Conservation (phyloP, 2,888 invertebrate genomes). For the Eupithecia abbreviata region DNA sequence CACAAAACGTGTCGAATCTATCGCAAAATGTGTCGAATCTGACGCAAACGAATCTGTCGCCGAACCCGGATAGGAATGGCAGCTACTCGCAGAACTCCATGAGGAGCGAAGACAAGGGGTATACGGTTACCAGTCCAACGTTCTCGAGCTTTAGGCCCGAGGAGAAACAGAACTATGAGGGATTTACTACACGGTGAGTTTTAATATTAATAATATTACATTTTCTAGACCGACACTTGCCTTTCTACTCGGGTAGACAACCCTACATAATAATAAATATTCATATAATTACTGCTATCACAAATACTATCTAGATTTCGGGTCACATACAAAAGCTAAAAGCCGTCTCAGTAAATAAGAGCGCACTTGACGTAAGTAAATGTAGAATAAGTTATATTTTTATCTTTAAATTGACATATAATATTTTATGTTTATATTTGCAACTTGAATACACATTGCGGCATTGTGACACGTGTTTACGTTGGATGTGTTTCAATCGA, state of each 20-base stretch:
- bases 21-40: constrained; percentile 32
- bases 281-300: no score
- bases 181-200: constrained; percentile 86
- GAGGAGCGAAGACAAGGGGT: constrained; percentile 62
- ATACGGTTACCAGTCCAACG: constrained; percentile 67
- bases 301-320: no score
- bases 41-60: constrained; percentile 37
- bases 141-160: constrained; percentile 78
- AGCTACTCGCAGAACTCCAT: constrained; percentile 52
- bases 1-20: constrained; percentile 25
- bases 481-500: no score
- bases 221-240: background rate
- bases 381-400: no score
- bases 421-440: no score
- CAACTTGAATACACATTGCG: no score
- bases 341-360: no score
- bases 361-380: no score
- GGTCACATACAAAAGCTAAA: no score
- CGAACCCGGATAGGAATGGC: constrained; percentile 49
- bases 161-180: constrained; percentile 84
- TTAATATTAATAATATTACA: background rate
- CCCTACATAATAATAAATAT: no score
- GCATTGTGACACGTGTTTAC: no score
- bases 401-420: no score
- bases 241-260: background rate